A percentile compares a stretch with the other conserved stretches of the same genome.
Conservation (phyloP, 2,888 invertebrate species). For the Calliphora vomitoria region DNA sequence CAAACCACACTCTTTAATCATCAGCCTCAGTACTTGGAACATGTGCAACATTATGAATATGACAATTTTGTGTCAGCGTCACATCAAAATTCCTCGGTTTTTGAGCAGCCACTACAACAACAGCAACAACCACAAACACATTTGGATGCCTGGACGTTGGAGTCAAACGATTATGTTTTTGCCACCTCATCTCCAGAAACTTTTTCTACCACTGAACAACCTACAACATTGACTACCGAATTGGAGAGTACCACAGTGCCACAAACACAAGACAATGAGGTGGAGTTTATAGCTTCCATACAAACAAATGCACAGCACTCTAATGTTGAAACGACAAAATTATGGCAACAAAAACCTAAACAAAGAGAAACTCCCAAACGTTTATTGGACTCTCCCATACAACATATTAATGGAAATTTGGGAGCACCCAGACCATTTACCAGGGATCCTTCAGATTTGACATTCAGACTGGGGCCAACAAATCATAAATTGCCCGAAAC, state of each 20-base stretch:
- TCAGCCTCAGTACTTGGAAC: conserved; percentile 58
- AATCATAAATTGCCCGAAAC: conserved; percentile 61
- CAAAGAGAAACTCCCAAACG: conserved; percentile 83
- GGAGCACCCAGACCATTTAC: conserved; percentile 86
- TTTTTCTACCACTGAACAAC: conserved; percentile 78
- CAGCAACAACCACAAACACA: conserved; percentile 28
- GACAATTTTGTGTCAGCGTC: conserved; percentile 66
- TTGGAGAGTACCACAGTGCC: conserved; percentile 51
- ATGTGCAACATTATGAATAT: conserved; percentile 52
- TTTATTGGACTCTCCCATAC: conserved; percentile 87
- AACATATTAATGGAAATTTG: conserved; percentile 85
- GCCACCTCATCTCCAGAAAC: conserved; percentile 82
- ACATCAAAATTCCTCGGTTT: conserved; percentile 45
- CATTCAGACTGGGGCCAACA: conserved; percentile 75
- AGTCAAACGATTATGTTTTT: conserved; percentile 67
- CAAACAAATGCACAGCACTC: conserved; percentile 73
- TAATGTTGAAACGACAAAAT: conserved; percentile 63
- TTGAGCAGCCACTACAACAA: conserved; percentile 21
- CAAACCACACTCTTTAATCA: conserved; percentile 75
- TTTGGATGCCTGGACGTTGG: conserved; percentile 63
- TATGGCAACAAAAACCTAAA: conserved; percentile 62
- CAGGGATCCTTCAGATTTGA: conserved; percentile 81
- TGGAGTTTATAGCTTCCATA: conserved; percentile 69
- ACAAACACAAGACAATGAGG: conserved; percentile 52
- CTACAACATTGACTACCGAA: conserved; percentile 53